These are phyloP conservation scores for Ditylenchus weischeri DNA, from an alignment of 2,888 invertebrate species.

Conservation along the genomic window DNA sequence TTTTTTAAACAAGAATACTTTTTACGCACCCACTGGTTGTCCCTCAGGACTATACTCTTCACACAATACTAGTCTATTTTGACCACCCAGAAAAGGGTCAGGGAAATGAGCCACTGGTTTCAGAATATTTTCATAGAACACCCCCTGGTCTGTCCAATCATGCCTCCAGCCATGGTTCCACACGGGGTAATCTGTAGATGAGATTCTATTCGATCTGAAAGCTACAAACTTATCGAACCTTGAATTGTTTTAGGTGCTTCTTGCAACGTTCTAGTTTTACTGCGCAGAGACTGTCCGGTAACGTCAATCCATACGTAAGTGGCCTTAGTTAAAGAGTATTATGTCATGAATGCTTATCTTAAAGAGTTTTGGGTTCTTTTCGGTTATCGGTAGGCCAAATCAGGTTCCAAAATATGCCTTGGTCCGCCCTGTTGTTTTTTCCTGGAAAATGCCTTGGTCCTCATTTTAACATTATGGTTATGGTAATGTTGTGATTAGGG, in stretches of 20 bases:
- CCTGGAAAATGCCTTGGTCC: no score
- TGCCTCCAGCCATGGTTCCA: constrained; percentile 64
- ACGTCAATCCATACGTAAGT: constrained; percentile 94
- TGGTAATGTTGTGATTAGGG: no score
- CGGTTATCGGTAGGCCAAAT: no score
- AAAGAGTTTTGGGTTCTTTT: no score
- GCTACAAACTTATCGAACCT: no score
- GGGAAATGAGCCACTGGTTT: constrained; percentile 83
- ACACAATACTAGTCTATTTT: constrained; percentile 72
- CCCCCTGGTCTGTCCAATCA: constrained; percentile 61
- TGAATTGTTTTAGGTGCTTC: no score
- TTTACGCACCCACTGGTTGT: constrained; percentile 28
- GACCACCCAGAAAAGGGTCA: constrained; percentile 75
- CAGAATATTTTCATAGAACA: constrained; percentile 72
- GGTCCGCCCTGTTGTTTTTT: no score
- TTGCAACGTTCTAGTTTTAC: constrained; percentile 75
- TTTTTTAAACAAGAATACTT: no score
- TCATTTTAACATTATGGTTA: no score
- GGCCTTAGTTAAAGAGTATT: constrained; percentile 56
- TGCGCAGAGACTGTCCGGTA: constrained; percentile 80
- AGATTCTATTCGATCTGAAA: not conserved
- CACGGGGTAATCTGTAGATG: constrained; percentile 59
- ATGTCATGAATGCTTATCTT: no score
- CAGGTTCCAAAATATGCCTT: no score
- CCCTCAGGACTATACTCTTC: constrained; percentile 63